Evolutionary conservation across 2,888 invertebrate genomes (phyloP), one percentile per base, ranked within the genome.

Genomic region (Thysanoteuthis rhombus): DNA sequence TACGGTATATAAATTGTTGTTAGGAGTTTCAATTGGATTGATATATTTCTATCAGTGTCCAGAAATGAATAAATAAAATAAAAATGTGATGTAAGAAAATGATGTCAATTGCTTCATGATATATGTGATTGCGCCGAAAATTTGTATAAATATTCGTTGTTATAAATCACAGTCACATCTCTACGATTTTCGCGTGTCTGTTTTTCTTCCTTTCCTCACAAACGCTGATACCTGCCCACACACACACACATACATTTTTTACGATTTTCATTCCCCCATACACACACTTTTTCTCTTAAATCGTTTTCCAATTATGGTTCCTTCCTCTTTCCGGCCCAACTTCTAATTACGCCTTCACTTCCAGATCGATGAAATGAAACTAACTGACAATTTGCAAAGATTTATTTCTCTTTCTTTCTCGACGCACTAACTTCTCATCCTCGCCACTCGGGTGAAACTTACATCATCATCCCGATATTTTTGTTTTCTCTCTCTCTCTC

Each of bases 381-480:
- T 75, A 75, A 75, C 75, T 75, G 75, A 75, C 75, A 75, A 75
- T n/a, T 75, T n/a, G n/a, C 75, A 75, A 75, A 75, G 75, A 75
- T 75, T 75, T 75, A 75, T 75, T 75, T n/a, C 12, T n/a, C n/a
- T 75, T 12, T 75, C 75, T n/a, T 12, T n/a, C 6, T n/a, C 4
- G 2, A 10, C 75, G 16, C 12, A 2, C 2, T n/a, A 8, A 36
- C 25, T 12, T 75, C n/a, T 75, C n/a, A 75, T 75, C 2, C 75
- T n/a, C n/a, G n/a, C 2, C n/a, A 36, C n/a, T 36, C n/a, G n/a
- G 16, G 10, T 75, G 75, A 75, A 75, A 10, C n/a, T 75, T 36
- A n/a, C 75, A 36, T 36, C 75, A n/a, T n/a, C n/a, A 36, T 75
- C 4, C 25, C 75, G 3, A 36, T n/a, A 75, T n/a, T 1, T n/a